Base-by-base conservation (phyloP, 2,113 vertebrate genomes). In the Spea multiplicata region DNA sequence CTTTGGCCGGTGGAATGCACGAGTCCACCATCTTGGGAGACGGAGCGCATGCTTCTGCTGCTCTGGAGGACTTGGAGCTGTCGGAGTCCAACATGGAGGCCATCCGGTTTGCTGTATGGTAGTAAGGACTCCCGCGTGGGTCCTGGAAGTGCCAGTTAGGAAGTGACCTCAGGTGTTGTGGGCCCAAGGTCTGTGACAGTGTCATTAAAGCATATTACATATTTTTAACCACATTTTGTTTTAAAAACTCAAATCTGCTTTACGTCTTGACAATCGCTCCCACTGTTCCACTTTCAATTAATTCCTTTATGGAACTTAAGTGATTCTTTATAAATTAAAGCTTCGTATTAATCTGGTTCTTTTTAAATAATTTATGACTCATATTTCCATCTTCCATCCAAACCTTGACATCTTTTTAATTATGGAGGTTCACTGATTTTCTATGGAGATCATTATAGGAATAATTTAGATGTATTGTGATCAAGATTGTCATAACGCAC, bases 381-480 rank as follows among this genome's bases (percentile, higher is more conserved):
- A 70, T 4, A 67, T n/a, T 70, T 48, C 14, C 57, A 62, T 30
- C 46, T 80, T 80, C 71, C 77, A 62, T 80, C 71, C 77, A 62
- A 48, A 73, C 70, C 77, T 66, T 73, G 50, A 13, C 71, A 73
- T 80, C 30, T 71, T 66, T 80, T 62, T 67, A 73, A 80, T 73
- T 80, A 59, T 66, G 67, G 77, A 66, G 70, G 45, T 66, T 80
- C 73, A 66, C 61, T 30, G 50, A 55, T 44, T 55, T 53, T 50
- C 69, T 80, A 67, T 80, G 77, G 73, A 73, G 77, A 73, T 73
- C 47, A 47, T 73, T 73, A 73, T 52, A 57, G 67, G 65, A 80
- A 73, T 73, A 71, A 66, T 73, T 66, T 80, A 73, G 77, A 66
- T 73, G 67, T 78, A 52, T 78, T 78, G 50, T 80, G 77, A 80